phyloP scores from a whole-genome alignment of 2,888 invertebrate species.

The Halictus quadricinctus region DNA sequence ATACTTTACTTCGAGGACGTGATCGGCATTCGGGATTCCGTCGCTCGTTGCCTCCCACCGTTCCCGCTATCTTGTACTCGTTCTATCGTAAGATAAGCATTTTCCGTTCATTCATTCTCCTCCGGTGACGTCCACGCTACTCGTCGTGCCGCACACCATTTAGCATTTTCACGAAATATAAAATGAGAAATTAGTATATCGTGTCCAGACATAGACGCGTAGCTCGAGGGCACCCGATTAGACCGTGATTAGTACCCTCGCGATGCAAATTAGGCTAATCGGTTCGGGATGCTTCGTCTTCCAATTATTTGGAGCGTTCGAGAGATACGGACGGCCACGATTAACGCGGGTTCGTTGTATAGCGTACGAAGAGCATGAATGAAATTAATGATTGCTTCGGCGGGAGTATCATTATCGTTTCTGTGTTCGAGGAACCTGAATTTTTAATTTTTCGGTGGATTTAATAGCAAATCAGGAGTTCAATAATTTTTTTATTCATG shows the following conservation, averaged over 20 bases:
- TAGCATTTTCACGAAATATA: constrained; percentile 14
- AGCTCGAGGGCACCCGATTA: background rate
- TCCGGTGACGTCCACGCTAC: constrained; percentile 23
- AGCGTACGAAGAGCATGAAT: background rate
- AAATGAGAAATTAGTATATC: constrained; percentile 31
- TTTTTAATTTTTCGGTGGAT: background rate
- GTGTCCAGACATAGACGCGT: background rate
- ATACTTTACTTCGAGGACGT: constrained; percentile 72
- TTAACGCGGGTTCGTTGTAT: background rate
- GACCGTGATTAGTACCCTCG: constrained; percentile 23
- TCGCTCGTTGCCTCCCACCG: constrained; percentile 33
- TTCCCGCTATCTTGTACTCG: constrained; percentile 48
- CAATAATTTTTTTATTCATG: background rate
- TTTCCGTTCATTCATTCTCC: constrained; percentile 65
- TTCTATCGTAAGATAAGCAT: constrained; percentile 49
- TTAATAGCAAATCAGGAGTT: background rate
- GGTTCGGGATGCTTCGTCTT: constrained; percentile 6
- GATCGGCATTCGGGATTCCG: constrained; percentile 71
- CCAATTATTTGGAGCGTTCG: constrained; percentile 21
- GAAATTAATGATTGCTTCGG: constrained; percentile 5
- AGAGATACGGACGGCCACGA: constrained; percentile 9
- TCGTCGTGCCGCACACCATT: background rate
- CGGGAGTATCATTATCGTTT: background rate
- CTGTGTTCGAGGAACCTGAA: background rate
- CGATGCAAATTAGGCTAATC: constrained; percentile 9